Percentiles rank a stretch among this genome's conserved stretches.
Conservation (phyloP, 2,888 invertebrate species). For the Stenolophus ochropezus region DNA sequence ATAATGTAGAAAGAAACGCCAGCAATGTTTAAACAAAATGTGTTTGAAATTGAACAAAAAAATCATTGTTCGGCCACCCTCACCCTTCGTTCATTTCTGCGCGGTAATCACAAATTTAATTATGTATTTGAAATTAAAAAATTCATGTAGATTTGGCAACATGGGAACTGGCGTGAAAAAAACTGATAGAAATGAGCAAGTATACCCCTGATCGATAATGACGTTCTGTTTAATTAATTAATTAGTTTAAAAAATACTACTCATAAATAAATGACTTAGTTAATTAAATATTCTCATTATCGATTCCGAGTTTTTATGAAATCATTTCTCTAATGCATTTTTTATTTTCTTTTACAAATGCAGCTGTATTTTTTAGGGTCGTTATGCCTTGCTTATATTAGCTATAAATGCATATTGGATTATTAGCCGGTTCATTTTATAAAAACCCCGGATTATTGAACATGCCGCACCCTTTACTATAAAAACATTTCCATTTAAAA, state of each 20-base stretch:
- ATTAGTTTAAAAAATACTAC: constrained; percentile 42
- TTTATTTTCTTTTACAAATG: constrained; percentile 26
- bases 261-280: constrained; percentile 46
- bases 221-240: constrained; percentile 36
- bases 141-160: constrained; percentile 40
- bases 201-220: constrained; percentile 25
- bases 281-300: constrained; percentile 46
- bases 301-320: constrained; percentile 28
- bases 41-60: neutral
- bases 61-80: neutral
- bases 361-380: constrained; percentile 18
- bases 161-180: constrained; percentile 21
- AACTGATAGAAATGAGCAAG: constrained; percentile 34
- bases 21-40: neutral
- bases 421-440: constrained; percentile 21
- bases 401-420: constrained; percentile 29
- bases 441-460: constrained; percentile 1
- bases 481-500: neutral
- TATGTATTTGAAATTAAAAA: constrained; percentile 43
- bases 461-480: neutral
- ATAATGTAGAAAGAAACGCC: neutral
- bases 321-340: constrained; percentile 48
- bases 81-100: constrained; percentile 38
- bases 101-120: constrained; percentile 43
- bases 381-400: constrained; percentile 15